Conservation (phyloP, 2,113 vertebrate species). For the Chiloscyllium plagiosum region DNA sequence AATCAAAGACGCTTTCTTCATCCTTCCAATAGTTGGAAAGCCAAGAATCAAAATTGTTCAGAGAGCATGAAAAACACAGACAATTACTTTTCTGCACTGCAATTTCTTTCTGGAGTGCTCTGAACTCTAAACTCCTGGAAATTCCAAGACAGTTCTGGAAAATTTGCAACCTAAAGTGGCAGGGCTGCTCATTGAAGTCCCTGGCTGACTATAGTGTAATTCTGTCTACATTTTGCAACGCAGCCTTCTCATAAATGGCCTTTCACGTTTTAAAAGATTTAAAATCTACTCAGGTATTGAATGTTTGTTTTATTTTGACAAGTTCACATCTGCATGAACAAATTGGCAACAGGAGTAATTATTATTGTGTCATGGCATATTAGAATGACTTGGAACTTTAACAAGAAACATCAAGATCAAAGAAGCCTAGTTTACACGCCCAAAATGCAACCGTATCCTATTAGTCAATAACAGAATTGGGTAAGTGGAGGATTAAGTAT, state of each 20-base stretch:
- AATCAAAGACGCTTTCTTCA: neutral
- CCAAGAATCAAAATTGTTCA: neutral
- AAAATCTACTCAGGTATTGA: neutral
- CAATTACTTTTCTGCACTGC: neutral
- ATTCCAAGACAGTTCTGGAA: neutral
- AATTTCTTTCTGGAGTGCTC: neutral
- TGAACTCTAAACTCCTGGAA: too few relatives aligned
- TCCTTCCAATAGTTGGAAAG: neutral
- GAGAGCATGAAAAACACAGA: neutral
- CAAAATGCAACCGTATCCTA: neutral
- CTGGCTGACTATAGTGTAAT: neutral
- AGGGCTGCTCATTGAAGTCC: neutral
- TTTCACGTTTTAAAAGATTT: neutral
- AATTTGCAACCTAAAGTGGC: neutral
- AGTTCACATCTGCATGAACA: neutral
- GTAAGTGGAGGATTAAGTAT: neutral
- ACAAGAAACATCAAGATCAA: neutral
- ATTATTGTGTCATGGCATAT: neutral
- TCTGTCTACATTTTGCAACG: neutral
- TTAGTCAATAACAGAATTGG: neutral
- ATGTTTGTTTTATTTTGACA: neutral
- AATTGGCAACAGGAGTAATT: neutral
- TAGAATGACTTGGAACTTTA: neutral
- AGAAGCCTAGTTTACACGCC: neutral
- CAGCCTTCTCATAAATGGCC: neutral